Evolutionary conservation across 2,113 vertebrate species (phyloP).

Genomic region (human): DNA sequence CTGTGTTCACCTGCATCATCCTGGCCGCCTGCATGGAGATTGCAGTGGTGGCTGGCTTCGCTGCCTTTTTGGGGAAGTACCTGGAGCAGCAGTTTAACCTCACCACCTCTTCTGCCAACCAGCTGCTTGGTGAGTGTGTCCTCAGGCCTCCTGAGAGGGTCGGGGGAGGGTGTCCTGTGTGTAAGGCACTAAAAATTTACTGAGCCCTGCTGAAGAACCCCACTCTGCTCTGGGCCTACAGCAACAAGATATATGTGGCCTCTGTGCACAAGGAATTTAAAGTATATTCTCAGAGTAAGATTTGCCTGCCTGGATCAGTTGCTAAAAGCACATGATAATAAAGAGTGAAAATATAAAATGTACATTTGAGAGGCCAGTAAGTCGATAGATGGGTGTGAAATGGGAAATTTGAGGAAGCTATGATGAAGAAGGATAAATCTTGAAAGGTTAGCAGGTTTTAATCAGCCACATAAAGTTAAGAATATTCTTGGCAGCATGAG

Average conservation of each 20-base stretch:
- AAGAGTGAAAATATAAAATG: background rate
- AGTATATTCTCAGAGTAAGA: background rate
- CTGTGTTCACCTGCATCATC: constrained; percentile 97
- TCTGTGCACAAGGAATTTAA: background rate
- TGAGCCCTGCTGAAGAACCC: rapidly evolving
- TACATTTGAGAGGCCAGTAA: background rate
- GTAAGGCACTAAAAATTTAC: rapidly evolving
- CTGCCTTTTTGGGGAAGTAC: constrained; percentile 97
- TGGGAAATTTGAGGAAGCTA: background rate
- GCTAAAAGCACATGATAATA: background rate
- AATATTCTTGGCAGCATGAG: background rate
- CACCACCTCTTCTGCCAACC: constrained; percentile 97
- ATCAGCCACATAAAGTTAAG: background rate
- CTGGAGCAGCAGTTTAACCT: constrained; percentile 99
- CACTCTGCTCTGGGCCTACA: rapidly evolving
- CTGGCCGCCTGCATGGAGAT: constrained; percentile 99
- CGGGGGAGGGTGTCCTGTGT: rapidly evolving
- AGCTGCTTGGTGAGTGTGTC: constrained; percentile 92
- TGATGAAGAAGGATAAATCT: background rate
- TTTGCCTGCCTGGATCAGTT: background rate
- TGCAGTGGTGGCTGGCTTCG: constrained; percentile 96
- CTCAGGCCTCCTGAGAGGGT: rapidly evolving
- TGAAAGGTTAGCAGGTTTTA: background rate
- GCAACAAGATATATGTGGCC: rapidly evolving
- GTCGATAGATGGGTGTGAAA: rapidly evolving